Evolutionary conservation across 1,140 invertebrate species (phyloP).

Genomic region (Hesperophylax magnus): DNA sequence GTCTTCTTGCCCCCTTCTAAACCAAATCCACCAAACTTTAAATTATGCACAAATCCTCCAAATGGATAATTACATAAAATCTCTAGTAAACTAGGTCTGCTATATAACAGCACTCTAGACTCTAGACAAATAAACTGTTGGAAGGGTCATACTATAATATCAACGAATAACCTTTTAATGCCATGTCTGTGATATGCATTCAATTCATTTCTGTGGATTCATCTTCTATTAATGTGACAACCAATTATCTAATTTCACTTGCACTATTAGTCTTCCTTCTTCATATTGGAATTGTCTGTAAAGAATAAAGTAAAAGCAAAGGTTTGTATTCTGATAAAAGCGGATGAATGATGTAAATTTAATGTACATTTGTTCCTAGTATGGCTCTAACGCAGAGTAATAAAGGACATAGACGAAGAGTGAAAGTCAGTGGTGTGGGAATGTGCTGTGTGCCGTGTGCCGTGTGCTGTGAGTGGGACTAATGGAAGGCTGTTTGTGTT

Average conservation of each 20-base stretch:
- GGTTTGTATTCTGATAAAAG: too few species aligned
- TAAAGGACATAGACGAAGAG: neutral
- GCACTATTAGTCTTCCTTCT: slow-evolving; percentile 12
- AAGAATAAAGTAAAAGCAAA: too few species aligned
- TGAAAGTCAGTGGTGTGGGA: neutral
- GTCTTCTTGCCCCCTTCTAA: slow-evolving; percentile 11
- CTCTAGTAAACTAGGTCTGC: neutral
- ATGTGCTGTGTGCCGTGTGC: neutral
- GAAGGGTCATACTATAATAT: slow-evolving; percentile 8
- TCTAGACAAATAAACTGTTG: slow-evolving; percentile 10
- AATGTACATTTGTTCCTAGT: neutral
- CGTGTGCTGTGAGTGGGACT: slow-evolving; percentile 53
- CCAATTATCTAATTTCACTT: neutral
- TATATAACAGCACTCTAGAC: neutral
- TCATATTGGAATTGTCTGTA: neutral
- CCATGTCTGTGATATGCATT: slow-evolving; percentile 27
- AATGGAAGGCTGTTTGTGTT: slow-evolving; percentile 70
- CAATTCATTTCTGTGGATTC: neutral
- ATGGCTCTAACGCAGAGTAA: neutral
- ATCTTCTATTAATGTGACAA: neutral
- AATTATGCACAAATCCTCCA: slow-evolving; percentile 28
- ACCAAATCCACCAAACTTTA: slow-evolving; percentile 1
- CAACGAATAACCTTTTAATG: neutral
- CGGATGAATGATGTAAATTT: too few species aligned
- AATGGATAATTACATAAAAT: neutral